Conservation (phyloP, 2,888 invertebrate genomes). For the Zaprionus bogoriensis region DNA sequence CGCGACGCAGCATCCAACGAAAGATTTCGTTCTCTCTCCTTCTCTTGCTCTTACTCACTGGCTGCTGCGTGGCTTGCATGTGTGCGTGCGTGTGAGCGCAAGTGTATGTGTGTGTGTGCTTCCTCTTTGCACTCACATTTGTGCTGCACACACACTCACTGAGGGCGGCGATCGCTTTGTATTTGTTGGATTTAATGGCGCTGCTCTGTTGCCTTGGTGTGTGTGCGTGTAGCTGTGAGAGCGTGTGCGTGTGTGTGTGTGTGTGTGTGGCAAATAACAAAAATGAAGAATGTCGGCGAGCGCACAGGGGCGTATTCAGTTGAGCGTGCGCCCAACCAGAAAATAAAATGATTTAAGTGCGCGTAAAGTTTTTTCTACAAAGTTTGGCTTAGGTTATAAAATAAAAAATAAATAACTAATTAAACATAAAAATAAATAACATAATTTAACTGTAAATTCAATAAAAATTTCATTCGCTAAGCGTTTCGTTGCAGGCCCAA, state of each 20-base stretch:
- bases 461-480: not conserved
- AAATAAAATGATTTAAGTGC: too few relatives aligned
- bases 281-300: slow-evolving; percentile 69
- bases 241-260: slow-evolving; percentile 20
- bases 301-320: slow-evolving; percentile 45
- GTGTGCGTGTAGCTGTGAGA: slow-evolving; percentile 9
- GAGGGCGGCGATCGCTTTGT: slow-evolving; percentile 65
- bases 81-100: slow-evolving; percentile 7
- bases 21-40: slow-evolving; percentile 45
- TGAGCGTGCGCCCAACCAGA: not conserved
- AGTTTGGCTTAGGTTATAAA: too few relatives aligned
- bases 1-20: slow-evolving; percentile 55
- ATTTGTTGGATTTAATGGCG: slow-evolving; percentile 79
- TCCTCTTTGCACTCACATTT: slow-evolving; percentile 47
- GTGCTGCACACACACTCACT: slow-evolving; percentile 40
- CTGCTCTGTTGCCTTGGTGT: slow-evolving; percentile 47
- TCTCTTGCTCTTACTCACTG: slow-evolving; percentile 32
- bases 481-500: not conserved
- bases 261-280: slow-evolving; percentile 60
- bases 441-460: too few relatives aligned
- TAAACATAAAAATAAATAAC: too few relatives aligned
- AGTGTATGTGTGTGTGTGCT: slow-evolving; percentile 36
- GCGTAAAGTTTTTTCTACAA: not conserved
- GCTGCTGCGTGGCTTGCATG: slow-evolving; percentile 5
- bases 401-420: too few relatives aligned